Percentiles rank a stretch among this genome's conserved stretches.
phyloP scores from a whole-genome alignment of 2,888 invertebrate genomes.

The Tipula helvola region DNA sequence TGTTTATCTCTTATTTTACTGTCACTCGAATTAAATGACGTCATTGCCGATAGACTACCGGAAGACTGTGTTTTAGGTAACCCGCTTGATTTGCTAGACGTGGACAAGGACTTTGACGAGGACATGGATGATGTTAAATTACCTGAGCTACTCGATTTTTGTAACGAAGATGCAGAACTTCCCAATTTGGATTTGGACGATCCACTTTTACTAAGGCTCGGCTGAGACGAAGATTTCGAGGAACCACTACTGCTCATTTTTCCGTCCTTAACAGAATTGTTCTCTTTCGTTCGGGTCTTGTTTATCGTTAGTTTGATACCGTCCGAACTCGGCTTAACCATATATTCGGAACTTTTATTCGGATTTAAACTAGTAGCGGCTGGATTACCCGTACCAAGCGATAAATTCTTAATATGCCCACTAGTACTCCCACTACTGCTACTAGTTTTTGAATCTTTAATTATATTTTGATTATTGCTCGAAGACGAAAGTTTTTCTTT shows the following conservation, averaged over 20 bases:
- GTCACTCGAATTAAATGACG: constrained; percentile 18
- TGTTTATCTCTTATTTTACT: constrained; percentile 20
- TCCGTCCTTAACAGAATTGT: constrained; percentile 19
- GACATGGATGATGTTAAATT: constrained; percentile 24
- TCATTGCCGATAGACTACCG: not conserved
- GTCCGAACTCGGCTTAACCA: constrained; percentile 74
- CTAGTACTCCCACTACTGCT: constrained; percentile 12
- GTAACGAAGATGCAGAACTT: constrained; percentile 22
- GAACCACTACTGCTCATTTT: constrained; percentile 36
- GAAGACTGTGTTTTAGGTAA: constrained; percentile 15
- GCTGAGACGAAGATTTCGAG: constrained; percentile 63
- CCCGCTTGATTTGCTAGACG: constrained; percentile 23
- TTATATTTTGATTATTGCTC: not conserved
- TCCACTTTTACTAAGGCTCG: constrained; percentile 75
- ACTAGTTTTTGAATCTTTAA: not conserved
- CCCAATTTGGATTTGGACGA: constrained; percentile 55
- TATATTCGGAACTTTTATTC: constrained; percentile 67
- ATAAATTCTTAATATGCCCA: not conserved
- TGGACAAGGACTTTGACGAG: constrained; percentile 21
- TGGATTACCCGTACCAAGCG: not conserved
- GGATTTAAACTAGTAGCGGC: constrained; percentile 24
- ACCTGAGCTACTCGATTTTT: constrained; percentile 34
- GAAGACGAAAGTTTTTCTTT: not conserved
- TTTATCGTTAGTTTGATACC: constrained; percentile 88
- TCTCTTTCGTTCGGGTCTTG: constrained; percentile 68